Evolutionary conservation across 2,797 vertebrate genomes (phyloP).

Genomic region (Phalanger gymnotis): DNA sequence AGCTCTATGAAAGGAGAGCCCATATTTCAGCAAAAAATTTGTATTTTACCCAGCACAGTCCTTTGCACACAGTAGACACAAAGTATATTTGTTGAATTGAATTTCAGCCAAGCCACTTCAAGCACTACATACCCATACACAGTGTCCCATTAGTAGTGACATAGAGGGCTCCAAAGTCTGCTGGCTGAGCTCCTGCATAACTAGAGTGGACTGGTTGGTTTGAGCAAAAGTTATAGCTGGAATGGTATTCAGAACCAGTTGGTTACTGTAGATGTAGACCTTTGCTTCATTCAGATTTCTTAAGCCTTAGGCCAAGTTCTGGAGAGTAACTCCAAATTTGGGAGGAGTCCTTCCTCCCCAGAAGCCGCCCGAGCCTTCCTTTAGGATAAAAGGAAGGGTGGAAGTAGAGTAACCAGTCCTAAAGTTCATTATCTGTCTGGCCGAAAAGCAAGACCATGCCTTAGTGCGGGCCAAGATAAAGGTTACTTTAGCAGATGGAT

Average conservation of each 20-base stretch:
- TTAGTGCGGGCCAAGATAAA: constrained; percentile 10
- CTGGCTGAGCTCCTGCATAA: not conserved
- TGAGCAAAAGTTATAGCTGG: not conserved
- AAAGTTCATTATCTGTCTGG: constrained; percentile 31
- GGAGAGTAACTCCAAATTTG: not conserved
- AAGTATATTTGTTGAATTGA: not conserved
- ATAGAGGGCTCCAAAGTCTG: not conserved
- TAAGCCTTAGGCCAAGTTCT: not conserved
- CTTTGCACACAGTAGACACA: not conserved
- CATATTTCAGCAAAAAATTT: not conserved
- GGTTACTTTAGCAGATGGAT: too few relatives aligned
- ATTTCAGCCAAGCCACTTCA: not conserved
- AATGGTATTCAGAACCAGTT: not conserved
- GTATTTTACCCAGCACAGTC: not conserved
- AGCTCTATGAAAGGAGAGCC: not conserved
- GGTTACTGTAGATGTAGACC: not conserved
- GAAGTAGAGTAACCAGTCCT: constrained; percentile 13
- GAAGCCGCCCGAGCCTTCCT: not conserved
- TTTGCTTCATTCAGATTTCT: not conserved
- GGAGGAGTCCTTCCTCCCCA: not conserved
- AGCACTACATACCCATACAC: not conserved
- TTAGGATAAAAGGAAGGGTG: not conserved
- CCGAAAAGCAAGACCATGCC: constrained; percentile 1
- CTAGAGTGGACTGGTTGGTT: not conserved
- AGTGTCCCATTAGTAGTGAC: not conserved